Percentiles rank a stretch among this genome's conserved stretches.
Conservation (phyloP, 2,113 vertebrate species). For the Gallinago undulata region DNA sequence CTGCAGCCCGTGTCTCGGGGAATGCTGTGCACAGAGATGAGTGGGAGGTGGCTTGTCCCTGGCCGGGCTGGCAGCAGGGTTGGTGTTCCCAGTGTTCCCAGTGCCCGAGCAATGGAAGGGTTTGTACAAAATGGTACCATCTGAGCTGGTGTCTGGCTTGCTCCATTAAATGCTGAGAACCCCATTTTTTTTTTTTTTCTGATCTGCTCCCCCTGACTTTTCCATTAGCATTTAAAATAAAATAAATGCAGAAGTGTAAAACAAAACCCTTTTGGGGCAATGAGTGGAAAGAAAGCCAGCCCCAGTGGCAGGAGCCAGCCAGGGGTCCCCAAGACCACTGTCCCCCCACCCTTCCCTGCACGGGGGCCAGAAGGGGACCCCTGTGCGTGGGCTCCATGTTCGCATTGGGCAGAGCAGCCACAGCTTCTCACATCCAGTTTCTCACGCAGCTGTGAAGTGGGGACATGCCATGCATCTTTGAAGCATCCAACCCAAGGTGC, state of each 20-base stretch:
- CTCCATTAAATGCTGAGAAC: neutral
- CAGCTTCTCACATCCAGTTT: neutral
- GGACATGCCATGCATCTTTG: neutral
- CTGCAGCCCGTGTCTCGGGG: neutral
- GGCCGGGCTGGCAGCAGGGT: neutral
- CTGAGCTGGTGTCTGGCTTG: neutral
- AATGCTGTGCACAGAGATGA: accelerated
- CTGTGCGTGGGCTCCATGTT: accelerated
- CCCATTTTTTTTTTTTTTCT: neutral
- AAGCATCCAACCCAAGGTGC: neutral
- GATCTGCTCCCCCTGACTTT: neutral
- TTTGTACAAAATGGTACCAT: neutral
- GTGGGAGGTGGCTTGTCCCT: neutral
- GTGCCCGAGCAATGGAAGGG: neutral
- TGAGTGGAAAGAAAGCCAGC: neutral
- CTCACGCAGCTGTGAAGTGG: neutral
- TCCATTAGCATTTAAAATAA: neutral
- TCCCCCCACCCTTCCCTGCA: neutral
- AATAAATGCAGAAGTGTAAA: neutral
- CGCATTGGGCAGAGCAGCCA: neutral
- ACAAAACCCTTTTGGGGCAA: neutral
- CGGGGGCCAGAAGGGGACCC: neutral
- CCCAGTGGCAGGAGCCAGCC: neutral
- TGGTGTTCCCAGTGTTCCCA: neutral
- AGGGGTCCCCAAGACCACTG: accelerated